Conservation (phyloP, 2,888 invertebrate genomes). For the Idaea dimidiata region DNA sequence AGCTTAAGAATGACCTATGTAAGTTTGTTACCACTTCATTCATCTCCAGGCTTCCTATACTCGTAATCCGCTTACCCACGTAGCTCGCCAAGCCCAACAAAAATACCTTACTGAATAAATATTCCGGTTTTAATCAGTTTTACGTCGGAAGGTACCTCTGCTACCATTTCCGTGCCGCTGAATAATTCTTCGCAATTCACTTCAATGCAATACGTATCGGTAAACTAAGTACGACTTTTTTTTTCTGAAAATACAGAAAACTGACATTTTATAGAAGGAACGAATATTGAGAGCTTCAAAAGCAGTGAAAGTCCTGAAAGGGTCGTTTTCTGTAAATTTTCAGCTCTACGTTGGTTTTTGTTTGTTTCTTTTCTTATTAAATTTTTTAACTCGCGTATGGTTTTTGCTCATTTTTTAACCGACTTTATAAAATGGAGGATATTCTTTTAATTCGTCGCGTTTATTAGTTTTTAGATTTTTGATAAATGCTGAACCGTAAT, state of each 20-base stretch:
- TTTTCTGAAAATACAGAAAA: background rate
- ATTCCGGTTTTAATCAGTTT: background rate
- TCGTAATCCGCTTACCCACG: background rate
- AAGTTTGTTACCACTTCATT: too few relatives aligned
- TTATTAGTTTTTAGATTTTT: too few relatives aligned
- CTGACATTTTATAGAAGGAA: background rate
- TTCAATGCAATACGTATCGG: conserved; percentile 25
- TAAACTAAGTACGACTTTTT: too few relatives aligned
- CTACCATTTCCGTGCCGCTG: conserved; percentile 42
- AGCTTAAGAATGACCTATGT: too few relatives aligned
- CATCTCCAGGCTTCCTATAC: background rate
- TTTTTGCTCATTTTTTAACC: too few relatives aligned
- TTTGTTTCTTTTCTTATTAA: background rate
- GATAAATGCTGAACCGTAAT: too few relatives aligned
- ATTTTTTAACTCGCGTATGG: too few relatives aligned
- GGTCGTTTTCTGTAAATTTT: background rate
- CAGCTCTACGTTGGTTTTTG: background rate
- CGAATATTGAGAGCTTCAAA: background rate
- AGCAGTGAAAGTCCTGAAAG: background rate
- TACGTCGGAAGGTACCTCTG: conserved; percentile 3
- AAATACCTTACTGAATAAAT: background rate
- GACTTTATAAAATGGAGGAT: too few relatives aligned
- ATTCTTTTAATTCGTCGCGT: too few relatives aligned
- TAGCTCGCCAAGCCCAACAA: background rate
- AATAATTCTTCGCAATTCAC: conserved; percentile 34